Base-by-base conservation (phyloP, 2,888 invertebrate genomes). In the Ellobium chinense region DNA sequence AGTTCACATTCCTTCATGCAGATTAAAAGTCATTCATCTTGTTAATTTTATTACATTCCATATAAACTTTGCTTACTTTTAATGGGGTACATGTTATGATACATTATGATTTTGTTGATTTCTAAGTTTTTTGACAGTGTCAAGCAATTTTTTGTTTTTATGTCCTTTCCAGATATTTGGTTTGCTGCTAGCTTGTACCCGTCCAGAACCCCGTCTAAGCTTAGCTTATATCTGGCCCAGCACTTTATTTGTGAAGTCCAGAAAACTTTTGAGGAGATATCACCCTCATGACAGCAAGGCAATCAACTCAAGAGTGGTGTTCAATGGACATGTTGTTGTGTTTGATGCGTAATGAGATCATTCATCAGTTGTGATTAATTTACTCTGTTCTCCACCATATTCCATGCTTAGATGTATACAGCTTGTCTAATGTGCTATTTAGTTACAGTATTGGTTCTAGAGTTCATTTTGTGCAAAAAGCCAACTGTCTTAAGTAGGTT, bases 201-300 rank as follows among this genome's bases (percentile, higher is more conserved):
- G 88, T 34, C 82, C 88, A 29, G 90, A 91, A 62, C 91, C 91
- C 31, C 86, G 85, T 78, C 79, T 87, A 34, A 89, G 90, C 68
- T 62, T 89, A 24, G 90, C 91, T 5, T 90, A 88, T 78, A 83
- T 87, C 31, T 91, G 91, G 91, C 91, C 91, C n/a, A 85, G 88
- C 9, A 82, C 85, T 34, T 39, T 90, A 12, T 89, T 88, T 80
- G 54, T 83, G 54, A 83, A 76, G n/a, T 81, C 82, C 56, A 63
- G 66, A 39, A 83, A 78, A 46, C 63, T 85, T 18, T 63, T 73
- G 54, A 78, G 58, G 54, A 66, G 78, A 36, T 75, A 79, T 29
- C 78, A 81, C 24, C 79, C 78, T 7, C 81, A 77, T 46, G 63
- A 66, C 3, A 75, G 62, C 65, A 85, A 85, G 75, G 85, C 88